Base-by-base conservation (phyloP, 2,888 invertebrate species). In the Parascotia fuliginaria region DNA sequence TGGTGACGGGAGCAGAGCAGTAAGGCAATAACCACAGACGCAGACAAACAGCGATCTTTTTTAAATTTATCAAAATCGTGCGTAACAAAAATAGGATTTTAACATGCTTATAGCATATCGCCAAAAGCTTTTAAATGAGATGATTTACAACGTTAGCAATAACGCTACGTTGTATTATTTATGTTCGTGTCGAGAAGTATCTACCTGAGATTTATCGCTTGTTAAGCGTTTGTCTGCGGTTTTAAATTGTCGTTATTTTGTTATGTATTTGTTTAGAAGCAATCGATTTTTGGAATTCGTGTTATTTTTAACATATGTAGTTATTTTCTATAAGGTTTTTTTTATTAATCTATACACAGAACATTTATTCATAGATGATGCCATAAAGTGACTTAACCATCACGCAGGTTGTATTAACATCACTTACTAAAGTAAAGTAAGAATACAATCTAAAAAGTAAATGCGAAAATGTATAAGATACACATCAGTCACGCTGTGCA, bases 151-250 rank as follows among this genome's bases (percentile, higher is more conserved):
- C 40, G 11, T 15, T 5, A 33, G 29, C 12, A n/a, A 7, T 29
- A 39, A 39, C 13, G 3, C 15, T 41, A 14, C 32, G 31, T 22
- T 13, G 41, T 31, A 15, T 22, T 41, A 41, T 41, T 32, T 41
- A 14, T 11, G 32, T 38, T 3, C 27, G 5, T 38, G 27, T 27
- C 38, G 27, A 27, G 22, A 41, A 22, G 3, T 33, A 32, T 22
- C 22, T 41, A 2, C n/a, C n/a, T 7, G 9, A 13, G 41, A 32
- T 41, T 41, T 31, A 41, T 29, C 13, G 24, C 13, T 39, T 19
- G 22, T 13, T 31, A 33, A 40, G 33, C 27, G 24, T 13, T 31
- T 13, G 31, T 24, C 11, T 27, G 28, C n/a, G 39, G 27, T 39
- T 28, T 15, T 28, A 15, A 28, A 27, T 5, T 27, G 6, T 19